Base-by-base conservation (phyloP, 1,140 invertebrate species). In the Drosophila sp. region DNA sequence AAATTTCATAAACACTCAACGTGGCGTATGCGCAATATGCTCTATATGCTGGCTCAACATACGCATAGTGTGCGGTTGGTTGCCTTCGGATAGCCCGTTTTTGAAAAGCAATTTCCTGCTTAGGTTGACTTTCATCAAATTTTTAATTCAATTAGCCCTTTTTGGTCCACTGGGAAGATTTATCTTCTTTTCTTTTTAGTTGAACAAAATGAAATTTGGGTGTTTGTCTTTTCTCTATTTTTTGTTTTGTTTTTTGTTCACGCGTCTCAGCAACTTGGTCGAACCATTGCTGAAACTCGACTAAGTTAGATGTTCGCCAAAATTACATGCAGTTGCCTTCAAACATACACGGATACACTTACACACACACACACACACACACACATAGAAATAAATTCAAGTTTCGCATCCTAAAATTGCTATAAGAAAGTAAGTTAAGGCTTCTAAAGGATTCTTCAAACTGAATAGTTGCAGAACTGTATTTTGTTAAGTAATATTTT, bases 21-120 rank as follows among this genome's bases (percentile, higher is more conserved):
- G 84, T 87, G 80, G 78, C 84, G 84, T 80, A 89, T 87, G 66
- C 84, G 67, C 77, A 82, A 89, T 87, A 76, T 72, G 76, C 76
- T 74, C 79, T 89, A 80, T 10, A 40, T 57, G n/a, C 55, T 54
- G 44, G 44, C 44, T 25, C n/a, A 50, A 50, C 44, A 50, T 50
- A 23, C 72, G 67, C 83, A 89, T 83, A 60, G 35, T 77, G 70
- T 66, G 44, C 41, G 57, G 58, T 58, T 29, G 29, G 54, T 68
- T 57, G 58, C 35, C 40, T 58, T 55, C 23, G 44, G 47, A 40
- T 68, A 63, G 60, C 40, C 54, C 64, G 55, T 62, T 86, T 69
- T 57, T 61, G 23, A 66, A 72, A 76, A 66, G 60, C 64, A 82
- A 82, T 82, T 83, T 82, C 80, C 80, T 75, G 74, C 78, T 82